These are phyloP conservation scores for Drosophila falleni DNA, from an alignment of 2,888 invertebrate species.

Conservation along the genomic window DNA sequence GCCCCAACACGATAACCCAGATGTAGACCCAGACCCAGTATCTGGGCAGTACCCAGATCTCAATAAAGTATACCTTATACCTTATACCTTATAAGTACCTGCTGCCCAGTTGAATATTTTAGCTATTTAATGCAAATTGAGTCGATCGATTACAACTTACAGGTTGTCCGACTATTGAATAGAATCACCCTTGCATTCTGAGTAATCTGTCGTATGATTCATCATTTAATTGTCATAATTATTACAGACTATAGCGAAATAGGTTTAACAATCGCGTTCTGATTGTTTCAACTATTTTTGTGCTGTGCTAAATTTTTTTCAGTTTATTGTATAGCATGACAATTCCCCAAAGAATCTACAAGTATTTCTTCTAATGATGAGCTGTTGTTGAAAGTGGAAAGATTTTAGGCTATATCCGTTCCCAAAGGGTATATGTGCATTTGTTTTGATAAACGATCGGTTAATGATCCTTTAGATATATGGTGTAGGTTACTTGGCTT, in stretches of 20 bases:
- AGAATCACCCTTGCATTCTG: conserved; percentile 20
- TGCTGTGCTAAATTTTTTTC: neutral
- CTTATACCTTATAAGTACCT: conserved; percentile 1
- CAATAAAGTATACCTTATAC: neutral
- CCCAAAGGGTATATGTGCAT: conserved; percentile 4
- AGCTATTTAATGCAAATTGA: conserved; percentile 28
- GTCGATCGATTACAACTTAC: conserved; percentile 13
- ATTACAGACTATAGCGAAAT: conserved; percentile 20
- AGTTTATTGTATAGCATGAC: neutral
- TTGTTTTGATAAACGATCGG: conserved; percentile 44
- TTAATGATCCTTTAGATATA: conserved; percentile 69
- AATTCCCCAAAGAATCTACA: neutral
- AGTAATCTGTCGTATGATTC: conserved; percentile 41
- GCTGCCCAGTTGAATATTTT: neutral
- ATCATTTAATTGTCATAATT: conserved; percentile 22
- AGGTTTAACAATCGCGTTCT: conserved; percentile 14
- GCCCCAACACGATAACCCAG: conserved; percentile 43
- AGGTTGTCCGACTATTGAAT: neutral
- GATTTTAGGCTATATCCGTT: neutral
- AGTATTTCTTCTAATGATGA: neutral
- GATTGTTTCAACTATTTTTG: conserved; percentile 7
- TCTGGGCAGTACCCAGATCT: conserved; percentile 41
- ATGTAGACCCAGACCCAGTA: conserved; percentile 32
- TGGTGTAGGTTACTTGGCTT: conserved; percentile 5
- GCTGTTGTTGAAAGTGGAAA: neutral